Evolutionary conservation across 2,888 invertebrate species (phyloP).

Genomic region (Drosophila vallismaia): DNA sequence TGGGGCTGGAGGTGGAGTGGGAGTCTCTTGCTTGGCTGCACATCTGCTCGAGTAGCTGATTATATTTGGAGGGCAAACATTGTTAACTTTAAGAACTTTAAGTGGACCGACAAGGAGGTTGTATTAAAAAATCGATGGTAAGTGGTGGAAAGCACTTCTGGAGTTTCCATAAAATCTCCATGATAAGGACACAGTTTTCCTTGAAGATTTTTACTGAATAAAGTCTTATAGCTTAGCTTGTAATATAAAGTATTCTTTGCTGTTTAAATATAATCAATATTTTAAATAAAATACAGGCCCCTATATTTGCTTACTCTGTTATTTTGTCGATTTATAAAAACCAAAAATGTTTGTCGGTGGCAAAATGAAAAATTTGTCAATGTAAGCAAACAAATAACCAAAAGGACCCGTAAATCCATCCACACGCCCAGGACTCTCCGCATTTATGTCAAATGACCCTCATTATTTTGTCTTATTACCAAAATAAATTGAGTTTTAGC

Average conservation of each 20-base stretch:
- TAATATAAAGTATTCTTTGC: background rate
- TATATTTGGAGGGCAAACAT: conserved; percentile 64
- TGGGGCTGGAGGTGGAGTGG: conserved; percentile 9
- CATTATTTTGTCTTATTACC: conserved; percentile 77
- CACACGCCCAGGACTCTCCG: conserved; percentile 16
- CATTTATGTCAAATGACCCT: conserved; percentile 80
- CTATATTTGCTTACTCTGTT: conserved; percentile 47
- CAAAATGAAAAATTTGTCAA: conserved; percentile 69
- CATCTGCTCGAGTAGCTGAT: conserved; percentile 76
- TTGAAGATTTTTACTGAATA: background rate
- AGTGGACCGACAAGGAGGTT: conserved; percentile 25
- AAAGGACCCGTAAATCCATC: conserved; percentile 47
- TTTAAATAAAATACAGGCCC: background rate
- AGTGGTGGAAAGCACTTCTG: background rate
- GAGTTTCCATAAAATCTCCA: background rate
- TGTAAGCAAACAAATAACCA: conserved; percentile 67
- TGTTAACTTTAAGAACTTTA: conserved; percentile 48
- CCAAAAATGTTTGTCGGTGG: conserved; percentile 50
- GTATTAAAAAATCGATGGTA: conserved; percentile 11
- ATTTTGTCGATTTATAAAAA: conserved; percentile 55
- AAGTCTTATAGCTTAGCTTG: background rate
- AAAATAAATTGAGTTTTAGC: conserved; percentile 79
- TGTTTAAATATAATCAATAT: conserved; percentile 2
- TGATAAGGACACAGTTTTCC: background rate
- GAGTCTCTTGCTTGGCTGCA: conserved; percentile 64